Evolutionary conservation across 2,113 vertebrate genomes (phyloP).

Genomic region (Tichodroma muraria): DNA sequence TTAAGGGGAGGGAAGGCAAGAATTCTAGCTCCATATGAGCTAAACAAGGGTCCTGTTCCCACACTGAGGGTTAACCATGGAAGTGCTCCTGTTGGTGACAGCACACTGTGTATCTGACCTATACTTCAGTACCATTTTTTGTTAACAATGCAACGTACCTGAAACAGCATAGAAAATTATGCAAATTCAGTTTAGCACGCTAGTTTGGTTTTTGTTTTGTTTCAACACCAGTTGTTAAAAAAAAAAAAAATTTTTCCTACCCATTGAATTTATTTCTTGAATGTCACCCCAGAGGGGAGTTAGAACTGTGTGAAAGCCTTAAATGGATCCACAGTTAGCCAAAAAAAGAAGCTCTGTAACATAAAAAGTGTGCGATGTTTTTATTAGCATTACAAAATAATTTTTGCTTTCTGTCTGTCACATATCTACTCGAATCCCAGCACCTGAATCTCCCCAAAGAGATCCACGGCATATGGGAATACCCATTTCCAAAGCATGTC

Average conservation of each 20-base stretch:
- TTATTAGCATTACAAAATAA: not conserved
- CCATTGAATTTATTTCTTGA: not conserved
- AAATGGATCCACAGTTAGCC: not conserved
- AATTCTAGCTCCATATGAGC: not conserved
- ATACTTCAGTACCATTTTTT: not conserved
- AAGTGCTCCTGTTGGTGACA: not conserved
- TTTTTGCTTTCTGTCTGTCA: not conserved
- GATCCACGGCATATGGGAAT: not conserved
- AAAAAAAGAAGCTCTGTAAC: not conserved
- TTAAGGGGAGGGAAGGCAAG: not conserved
- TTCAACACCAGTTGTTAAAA: not conserved
- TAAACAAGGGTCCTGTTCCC: not conserved
- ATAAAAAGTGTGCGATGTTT: not conserved
- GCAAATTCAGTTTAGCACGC: not conserved
- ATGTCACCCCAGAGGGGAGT: not conserved
- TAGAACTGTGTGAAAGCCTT: not conserved
- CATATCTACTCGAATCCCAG: not conserved
- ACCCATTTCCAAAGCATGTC: not conserved
- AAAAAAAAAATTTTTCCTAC: fast-evolving
- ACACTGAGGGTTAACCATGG: not conserved
- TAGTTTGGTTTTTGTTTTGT: not conserved
- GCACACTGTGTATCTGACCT: not conserved
- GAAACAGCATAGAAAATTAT: not conserved
- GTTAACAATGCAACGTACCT: not conserved
- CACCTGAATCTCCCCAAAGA: not conserved